These are phyloP conservation scores for Parnassius smintheus DNA, from an alignment of 2,888 invertebrate genomes.

Conservation along the genomic window DNA sequence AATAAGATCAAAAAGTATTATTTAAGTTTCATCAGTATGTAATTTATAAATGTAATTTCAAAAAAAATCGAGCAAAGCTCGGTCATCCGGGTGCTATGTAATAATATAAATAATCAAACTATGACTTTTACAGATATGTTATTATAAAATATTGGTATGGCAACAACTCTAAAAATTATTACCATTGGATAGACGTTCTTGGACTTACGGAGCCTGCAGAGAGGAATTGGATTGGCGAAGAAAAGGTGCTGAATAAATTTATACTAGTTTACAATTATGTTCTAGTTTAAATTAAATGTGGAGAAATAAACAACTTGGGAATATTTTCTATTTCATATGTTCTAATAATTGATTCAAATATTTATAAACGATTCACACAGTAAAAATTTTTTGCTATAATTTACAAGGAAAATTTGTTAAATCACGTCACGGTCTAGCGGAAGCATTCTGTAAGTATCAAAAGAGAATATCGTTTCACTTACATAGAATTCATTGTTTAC, in stretches of 20 bases:
- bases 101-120: neutral
- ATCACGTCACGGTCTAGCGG: neutral
- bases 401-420: slow-evolving; percentile 17
- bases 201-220: slow-evolving; percentile 86
- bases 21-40: no score
- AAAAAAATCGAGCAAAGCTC: no score
- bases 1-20: no score
- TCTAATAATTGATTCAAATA: neutral
- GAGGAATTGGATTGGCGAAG: slow-evolving; percentile 86
- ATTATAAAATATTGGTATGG: slow-evolving; percentile 90
- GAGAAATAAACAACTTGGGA: no score
- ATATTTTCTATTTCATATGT: neutral
- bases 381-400: neutral
- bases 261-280: slow-evolving; percentile 2
- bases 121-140: slow-evolving; percentile 80
- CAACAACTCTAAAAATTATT: slow-evolving; percentile 86
- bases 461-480: neutral
- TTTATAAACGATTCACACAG: no score
- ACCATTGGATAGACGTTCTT: slow-evolving; percentile 85
- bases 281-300: no score
- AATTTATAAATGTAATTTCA: no score
- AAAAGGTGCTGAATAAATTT: slow-evolving; percentile 62
- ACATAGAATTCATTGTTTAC: slow-evolving; percentile 18
- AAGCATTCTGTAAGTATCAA: neutral
- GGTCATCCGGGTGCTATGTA: no score